Base-by-base conservation (phyloP, 2,797 vertebrate genomes). In the Ara ararauna region DNA sequence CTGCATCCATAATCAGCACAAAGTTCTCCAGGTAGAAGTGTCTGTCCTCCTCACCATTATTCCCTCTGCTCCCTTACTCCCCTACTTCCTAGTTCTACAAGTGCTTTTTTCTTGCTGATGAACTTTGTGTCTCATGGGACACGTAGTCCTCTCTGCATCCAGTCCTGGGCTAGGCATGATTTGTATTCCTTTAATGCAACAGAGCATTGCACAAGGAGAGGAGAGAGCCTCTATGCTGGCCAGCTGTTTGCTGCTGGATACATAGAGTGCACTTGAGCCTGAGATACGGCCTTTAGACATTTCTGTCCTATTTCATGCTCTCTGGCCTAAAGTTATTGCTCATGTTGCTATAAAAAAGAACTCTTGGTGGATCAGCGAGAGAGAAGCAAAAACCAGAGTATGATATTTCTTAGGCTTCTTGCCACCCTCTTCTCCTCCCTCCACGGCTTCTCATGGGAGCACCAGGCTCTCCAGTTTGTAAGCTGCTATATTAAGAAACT, bases 401-500 rank as follows among this genome's bases (percentile, higher is more conserved):
- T 70, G 50, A 21, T 89, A 42, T 61, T 93, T 71, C 60, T 85
- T 17, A 13, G 60, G n/a, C 67, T 85, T 87, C 23, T 36, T 56
- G 80, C 7, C 23, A 36, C 58, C 23, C 10, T 5, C 29, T 56
- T 29, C 51, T 89, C 84, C 44, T 38, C 77, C 80, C 67, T 89
- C 38, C 23, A 7, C 24, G 80, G 67, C 72, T 85, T 56, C 51
- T 89, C 40, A 67, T 79, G 85, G 71, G 83, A 92, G 64, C 65
- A 93, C 87, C 65, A 62, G 82, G 70, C 50, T 93, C 76, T 88
- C 87, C 77, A 53, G 90, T 93, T 95, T 2, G 10, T 92, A 92
- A 94, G 50, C 66, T 73, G 79, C 80, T 93, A 40, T 91, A 67
- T 91, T 94, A 95, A 82, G 77, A 72, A 91, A 40, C 85, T 61